Evolutionary conservation across 2,113 vertebrate species (phyloP), one percentile per base, ranked within the genome.

Genomic region (Sorex fumeus): DNA sequence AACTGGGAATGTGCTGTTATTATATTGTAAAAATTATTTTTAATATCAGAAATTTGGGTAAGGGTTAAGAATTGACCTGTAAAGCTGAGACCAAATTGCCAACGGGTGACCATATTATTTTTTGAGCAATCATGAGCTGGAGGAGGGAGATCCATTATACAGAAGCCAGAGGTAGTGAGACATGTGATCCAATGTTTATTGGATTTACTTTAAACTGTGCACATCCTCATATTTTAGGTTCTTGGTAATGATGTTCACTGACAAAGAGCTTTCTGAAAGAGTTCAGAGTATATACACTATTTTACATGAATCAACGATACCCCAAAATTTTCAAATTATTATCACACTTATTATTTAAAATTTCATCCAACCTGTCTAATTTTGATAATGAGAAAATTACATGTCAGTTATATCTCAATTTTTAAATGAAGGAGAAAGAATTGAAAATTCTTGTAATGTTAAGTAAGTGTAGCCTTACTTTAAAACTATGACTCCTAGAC

Each of bases 21-120:
- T 94, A 95, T 95, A 15, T 90, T 97, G 97, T 97, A 97, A 97
- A 96, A 81, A 43, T 96, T 5, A 62, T 89, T 96, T 88, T 96
- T 95, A 96, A 93, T 96, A 92, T 95, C 6, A 6, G 1, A 2
- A 94, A 87, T 81, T 12, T 74, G 83, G 86, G 60, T 6, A 47
- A 25, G 19, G 60, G 76, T 86, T 34, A 45, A 91, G 88, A 83
- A 93, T 50, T 53, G 77, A n/a, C 40, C 27, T 64, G n/a, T 23
- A 72, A 62, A 90, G 21, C 11, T 25, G 36, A 34, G 50, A 47
- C 74, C 25, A 75, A 75, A 40, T 91, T 77, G 57, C 47, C 77
- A 36, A 8, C 84, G 79, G 64, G 32, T n/a, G 3, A 12, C 25
- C 70, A 71, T 87, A 28, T 67, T 95, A 90, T 90, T 40, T 72